These are phyloP conservation scores for Cettia cetti DNA, from an alignment of 2,113 vertebrate species.

Conservation along the genomic window DNA sequence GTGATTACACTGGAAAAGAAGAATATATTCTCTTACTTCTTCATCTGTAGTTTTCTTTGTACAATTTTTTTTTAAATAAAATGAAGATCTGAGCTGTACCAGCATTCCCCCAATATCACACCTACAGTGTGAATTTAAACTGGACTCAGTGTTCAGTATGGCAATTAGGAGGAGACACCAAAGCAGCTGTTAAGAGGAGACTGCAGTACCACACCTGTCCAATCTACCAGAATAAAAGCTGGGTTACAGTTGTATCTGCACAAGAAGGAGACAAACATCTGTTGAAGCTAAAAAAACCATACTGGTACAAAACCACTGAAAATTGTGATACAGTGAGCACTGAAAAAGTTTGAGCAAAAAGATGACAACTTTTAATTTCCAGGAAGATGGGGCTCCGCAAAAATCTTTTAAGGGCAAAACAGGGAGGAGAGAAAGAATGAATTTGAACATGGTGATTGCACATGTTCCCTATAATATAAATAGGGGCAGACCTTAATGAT, in stretches of 20 bases:
- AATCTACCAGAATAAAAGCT: background rate
- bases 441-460: background rate
- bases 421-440: background rate
- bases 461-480: background rate
- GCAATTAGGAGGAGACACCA: background rate
- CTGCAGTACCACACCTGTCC: background rate
- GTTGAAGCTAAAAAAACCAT: rapidly evolving
- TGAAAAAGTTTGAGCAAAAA: background rate
- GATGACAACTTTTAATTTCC: background rate
- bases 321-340: background rate
- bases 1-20: background rate
- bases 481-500: background rate
- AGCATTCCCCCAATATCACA: background rate
- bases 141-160: background rate
- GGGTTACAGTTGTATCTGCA: background rate
- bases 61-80: background rate
- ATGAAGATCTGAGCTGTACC: background rate
- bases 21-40: background rate
- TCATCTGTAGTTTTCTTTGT: background rate
- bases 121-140: background rate
- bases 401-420: background rate
- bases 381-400: background rate
- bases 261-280: background rate
- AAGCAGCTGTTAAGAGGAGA: background rate
- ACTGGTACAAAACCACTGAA: background rate